Evolutionary conservation across 2,888 invertebrate genomes (phyloP), one percentile per base, ranked within the genome.

Genomic region (Cerastis rubricosa): DNA sequence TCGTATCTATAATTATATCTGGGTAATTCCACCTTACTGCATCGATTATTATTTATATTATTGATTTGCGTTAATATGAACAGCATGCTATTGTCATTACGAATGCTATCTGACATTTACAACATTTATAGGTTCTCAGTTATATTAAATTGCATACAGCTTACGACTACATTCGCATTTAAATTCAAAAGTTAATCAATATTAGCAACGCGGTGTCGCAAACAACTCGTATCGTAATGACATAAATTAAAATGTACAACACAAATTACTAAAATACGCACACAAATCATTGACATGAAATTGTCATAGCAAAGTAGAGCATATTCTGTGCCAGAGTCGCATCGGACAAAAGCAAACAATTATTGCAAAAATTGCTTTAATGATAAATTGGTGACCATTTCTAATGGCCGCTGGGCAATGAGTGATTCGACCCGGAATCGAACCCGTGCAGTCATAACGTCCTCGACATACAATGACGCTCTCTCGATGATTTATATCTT

Each of bases 281-380:
- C n/a, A 57, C n/a, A 81, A 74, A 78, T 70, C 57, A 35, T 54
- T 57, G 57, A n/a, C 2, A 51, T 71, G 35, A 70, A 72, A 66
- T 43, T 40, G 43, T 65, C 29, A 25, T 35, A 51, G 9, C 35
- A 29, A 90, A 89, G 92, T 94, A 93, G 95, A 96, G 96, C 93
- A 95, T 89, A 87, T 79, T 91, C 83, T 87, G 54, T 51, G 80
- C 7, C 81, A 66, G 49, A 73, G 71, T 76, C 82, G 74, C 74
- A 83, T 80, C 86, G 86, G 86, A 92, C 93, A 93, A 94, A 92
- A 93, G 93, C 94, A 92, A 95, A 95, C 95, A 95, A 95, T 95
- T 94, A 96, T 96, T 95, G 95, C 95, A 96, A 96, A 96, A 96
- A 96, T 96, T 94, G 96, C 94, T 95, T 92, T 96, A 96, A 96